phyloP scores from a whole-genome alignment of 2,888 invertebrate genomes.

The Teleogryllus oceanicus region DNA sequence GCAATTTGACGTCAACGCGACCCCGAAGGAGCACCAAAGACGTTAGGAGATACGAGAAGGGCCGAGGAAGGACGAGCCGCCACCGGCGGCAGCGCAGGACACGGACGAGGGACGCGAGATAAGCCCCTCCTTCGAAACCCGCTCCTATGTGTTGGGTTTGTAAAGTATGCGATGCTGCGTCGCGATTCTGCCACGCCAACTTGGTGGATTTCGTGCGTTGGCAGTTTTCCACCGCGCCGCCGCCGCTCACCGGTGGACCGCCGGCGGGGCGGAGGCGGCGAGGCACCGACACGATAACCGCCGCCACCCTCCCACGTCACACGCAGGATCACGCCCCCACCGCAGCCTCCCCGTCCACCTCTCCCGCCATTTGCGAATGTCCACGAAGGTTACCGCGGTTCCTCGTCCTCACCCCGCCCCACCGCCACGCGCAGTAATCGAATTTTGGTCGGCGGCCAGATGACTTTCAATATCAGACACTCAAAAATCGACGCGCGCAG shows the following conservation, averaged over 20 bases:
- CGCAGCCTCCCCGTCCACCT: not conserved
- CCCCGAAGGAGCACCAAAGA: not conserved
- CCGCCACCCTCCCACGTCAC: not conserved
- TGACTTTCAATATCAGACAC: not conserved
- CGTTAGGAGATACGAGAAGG: not conserved
- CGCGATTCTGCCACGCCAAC: slow-evolving; percentile 23
- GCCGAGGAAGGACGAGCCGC: not conserved
- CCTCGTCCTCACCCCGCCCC: not conserved
- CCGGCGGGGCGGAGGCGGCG: not conserved
- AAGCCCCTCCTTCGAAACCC: not conserved
- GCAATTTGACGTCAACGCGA: slow-evolving; percentile 3
- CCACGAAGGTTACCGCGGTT: not conserved
- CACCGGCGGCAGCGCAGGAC: not conserved
- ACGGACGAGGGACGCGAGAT: not conserved
- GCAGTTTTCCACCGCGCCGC: slow-evolving; percentile 25
- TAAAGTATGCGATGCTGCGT: slow-evolving; percentile 20
- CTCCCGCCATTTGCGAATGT: not conserved
- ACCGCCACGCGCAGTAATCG: not conserved
- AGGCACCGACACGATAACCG: not conserved
- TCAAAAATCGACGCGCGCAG: not conserved
- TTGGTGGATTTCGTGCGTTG: slow-evolving; percentile 30
- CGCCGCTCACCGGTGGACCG: no score
- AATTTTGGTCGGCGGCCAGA: not conserved
- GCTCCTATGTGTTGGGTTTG: slow-evolving; percentile 4
- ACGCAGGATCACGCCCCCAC: not conserved